These are phyloP conservation scores for Sylvilagus floridanus DNA, from an alignment of 2,797 vertebrate species.

Conservation along the genomic window DNA sequence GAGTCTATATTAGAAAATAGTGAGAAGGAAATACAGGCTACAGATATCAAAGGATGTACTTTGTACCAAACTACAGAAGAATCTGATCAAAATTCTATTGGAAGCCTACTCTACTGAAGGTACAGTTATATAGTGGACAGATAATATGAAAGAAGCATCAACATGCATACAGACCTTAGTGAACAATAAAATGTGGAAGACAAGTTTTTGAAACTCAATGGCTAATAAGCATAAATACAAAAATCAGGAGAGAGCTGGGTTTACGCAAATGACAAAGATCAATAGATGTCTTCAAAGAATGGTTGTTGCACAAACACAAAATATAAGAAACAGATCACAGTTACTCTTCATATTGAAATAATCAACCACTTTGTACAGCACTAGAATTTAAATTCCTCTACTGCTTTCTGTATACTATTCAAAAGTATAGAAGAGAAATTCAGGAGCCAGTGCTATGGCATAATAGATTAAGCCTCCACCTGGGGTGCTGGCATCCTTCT, in stretches of 20 bases:
- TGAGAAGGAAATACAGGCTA: constrained; percentile 13
- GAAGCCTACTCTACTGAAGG: too few relatives aligned
- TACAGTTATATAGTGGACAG: too few relatives aligned
- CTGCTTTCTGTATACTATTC: not conserved
- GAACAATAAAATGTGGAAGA: not conserved
- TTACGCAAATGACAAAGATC: not conserved
- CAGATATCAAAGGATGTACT: not conserved
- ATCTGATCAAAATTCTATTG: not conserved
- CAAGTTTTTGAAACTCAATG: constrained; percentile 11
- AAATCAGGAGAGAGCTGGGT: not conserved
- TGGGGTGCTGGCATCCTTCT: too few relatives aligned
- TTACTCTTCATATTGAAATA: not conserved
- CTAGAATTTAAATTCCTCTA: not conserved
- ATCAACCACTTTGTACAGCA: not conserved
- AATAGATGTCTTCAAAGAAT: not conserved
- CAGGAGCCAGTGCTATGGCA: too few relatives aligned
- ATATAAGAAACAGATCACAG: not conserved
- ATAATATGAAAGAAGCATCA: not conserved
- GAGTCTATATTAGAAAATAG: not conserved
- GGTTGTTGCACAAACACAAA: not conserved
- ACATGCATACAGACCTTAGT: not conserved
- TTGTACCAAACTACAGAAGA: not conserved
- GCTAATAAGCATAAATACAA: not conserved
- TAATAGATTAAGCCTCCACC: too few relatives aligned
- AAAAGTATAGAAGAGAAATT: not conserved